Evolutionary conservation across 2,113 vertebrate species (phyloP).

Genomic region (Herpailurus yagouaroundi): DNA sequence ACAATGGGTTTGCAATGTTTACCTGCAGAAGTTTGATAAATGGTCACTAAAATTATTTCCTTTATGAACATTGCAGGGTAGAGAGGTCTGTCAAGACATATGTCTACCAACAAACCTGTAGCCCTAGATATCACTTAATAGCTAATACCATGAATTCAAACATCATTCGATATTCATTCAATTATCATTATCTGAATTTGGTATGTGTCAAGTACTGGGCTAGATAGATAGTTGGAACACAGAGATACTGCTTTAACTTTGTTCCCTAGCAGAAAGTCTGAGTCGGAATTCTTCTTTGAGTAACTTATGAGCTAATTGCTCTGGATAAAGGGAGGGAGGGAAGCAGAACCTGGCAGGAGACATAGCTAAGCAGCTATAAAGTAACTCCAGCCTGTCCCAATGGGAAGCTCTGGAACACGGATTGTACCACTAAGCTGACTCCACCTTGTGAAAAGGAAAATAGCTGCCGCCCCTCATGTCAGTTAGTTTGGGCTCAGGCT

Average conservation of each 20-base stretch:
- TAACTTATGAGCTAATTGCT: background rate
- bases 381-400: too few relatives aligned
- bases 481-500: background rate
- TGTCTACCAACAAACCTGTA: background rate
- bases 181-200: background rate
- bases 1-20: background rate
- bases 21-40: constrained; percentile 1
- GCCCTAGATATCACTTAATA: too few relatives aligned
- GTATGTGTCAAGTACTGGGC: background rate
- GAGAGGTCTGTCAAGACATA: background rate
- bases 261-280: background rate
- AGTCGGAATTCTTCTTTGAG: background rate
- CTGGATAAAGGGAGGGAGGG: background rate
- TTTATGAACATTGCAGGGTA: background rate
- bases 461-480: background rate
- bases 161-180: background rate
- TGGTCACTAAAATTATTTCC: constrained; percentile 12
- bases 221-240: background rate
- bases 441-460: background rate
- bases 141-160: background rate
- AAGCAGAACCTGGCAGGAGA: background rate
- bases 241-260: background rate
- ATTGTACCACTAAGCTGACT: background rate
- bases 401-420: background rate
- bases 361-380: background rate